A percentile compares a stretch with the other conserved stretches of the same genome.
phyloP scores from a whole-genome alignment of 2,888 invertebrate species.

The Campaea margaritaria region DNA sequence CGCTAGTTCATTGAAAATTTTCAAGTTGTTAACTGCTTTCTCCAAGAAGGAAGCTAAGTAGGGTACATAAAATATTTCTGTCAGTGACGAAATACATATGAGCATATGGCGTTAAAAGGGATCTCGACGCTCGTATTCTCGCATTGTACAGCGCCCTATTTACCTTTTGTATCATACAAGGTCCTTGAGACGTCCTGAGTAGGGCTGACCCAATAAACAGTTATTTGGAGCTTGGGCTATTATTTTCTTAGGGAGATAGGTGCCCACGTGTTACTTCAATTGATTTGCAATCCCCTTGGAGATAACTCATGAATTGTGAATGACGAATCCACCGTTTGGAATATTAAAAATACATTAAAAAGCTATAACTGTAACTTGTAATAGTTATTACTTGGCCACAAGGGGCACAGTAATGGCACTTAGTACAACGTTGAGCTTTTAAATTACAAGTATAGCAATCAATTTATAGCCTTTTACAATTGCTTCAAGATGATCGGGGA shows the following conservation, averaged over 20 bases:
- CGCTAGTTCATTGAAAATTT: too few species aligned
- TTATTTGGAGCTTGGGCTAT: conserved; percentile 18
- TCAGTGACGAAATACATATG: conserved; percentile 11
- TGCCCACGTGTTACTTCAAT: conserved; percentile 28
- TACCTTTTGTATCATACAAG: conserved; percentile 25
- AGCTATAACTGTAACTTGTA: too few species aligned
- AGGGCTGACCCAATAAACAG: conserved; percentile 26
- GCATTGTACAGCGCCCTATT: conserved; percentile 36
- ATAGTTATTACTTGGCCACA: too few species aligned
- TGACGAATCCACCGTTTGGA: conserved; percentile 5
- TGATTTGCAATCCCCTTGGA: conserved; percentile 10
- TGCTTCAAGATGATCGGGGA: too few species aligned
- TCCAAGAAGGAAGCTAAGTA: not conserved
- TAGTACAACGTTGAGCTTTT: too few species aligned
- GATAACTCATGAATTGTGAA: not conserved
- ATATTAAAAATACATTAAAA: too few species aligned
- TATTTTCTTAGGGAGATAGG: conserved; percentile 10
- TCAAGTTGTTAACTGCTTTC: not conserved
- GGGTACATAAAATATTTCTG: not conserved
- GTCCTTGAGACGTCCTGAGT: conserved; percentile 36
- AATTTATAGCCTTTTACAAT: too few species aligned
- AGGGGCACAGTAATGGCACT: too few species aligned
- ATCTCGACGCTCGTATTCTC: conserved; percentile 34
- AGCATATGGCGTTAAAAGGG: conserved; percentile 50
- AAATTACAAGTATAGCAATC: too few species aligned